phyloP scores from a whole-genome alignment of 1,140 invertebrate species.

The Hypothenemus hampei region DNA sequence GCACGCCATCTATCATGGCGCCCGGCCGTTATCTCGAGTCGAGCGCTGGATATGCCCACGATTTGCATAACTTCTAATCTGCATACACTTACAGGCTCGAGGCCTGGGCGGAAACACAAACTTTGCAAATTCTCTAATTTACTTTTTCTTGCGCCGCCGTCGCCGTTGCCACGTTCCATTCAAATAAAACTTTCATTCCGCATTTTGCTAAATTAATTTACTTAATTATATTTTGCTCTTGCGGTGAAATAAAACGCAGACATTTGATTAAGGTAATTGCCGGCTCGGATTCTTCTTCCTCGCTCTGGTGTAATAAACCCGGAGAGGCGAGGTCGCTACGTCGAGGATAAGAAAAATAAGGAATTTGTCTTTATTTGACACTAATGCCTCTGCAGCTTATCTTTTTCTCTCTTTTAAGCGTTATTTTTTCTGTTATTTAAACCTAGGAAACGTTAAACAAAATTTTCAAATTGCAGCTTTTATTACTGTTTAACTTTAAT shows the following conservation, averaged over 20 bases:
- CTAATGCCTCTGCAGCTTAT: too few relatives aligned
- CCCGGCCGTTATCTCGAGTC: conserved; percentile 24
- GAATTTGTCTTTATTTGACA: conserved; percentile 1
- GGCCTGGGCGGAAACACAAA: conserved; percentile 28
- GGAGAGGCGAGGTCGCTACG: neutral
- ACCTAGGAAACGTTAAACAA: too few relatives aligned
- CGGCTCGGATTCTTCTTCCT: conserved; percentile 5
- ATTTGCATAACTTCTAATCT: conserved; percentile 37
- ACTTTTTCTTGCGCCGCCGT: conserved; percentile 26
- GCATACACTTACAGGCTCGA: conserved; percentile 32
- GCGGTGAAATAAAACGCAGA: conserved; percentile 23
- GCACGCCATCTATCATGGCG: conserved; percentile 13
- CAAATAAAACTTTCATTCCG: conserved; percentile 25
- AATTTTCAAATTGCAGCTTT: too few relatives aligned
- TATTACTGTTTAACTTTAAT: neutral
- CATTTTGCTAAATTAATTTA: conserved; percentile 27
- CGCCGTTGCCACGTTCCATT: conserved; percentile 10
- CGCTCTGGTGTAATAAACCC: conserved; percentile 8
- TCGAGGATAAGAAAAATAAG: neutral
- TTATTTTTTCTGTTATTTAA: too few relatives aligned
- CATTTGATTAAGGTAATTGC: conserved; percentile 26
- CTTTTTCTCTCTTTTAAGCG: too few relatives aligned
- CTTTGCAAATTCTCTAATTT: conserved; percentile 32
- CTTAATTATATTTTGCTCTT: conserved; percentile 25
- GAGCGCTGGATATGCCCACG: conserved; percentile 26